Evolutionary conservation across 2,113 vertebrate species (phyloP).

Genomic region (Percina caprodes): DNA sequence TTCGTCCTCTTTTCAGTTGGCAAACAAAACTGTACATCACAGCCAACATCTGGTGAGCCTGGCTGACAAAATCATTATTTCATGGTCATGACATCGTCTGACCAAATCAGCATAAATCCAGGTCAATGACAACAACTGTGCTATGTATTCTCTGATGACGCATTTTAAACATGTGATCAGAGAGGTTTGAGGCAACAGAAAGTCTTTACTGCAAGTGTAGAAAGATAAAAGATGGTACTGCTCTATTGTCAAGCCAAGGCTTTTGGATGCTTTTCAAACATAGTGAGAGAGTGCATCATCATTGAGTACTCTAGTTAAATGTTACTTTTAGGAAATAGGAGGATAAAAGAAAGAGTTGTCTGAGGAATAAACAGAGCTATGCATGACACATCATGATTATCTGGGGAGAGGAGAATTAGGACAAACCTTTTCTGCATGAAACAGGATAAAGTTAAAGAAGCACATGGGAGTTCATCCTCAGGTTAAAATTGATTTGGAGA

Average conservation of each 20-base stretch:
- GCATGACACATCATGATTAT: neutral
- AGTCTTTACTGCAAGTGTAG: neutral
- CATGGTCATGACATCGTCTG: neutral
- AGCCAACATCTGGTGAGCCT: neutral
- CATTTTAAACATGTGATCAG: neutral
- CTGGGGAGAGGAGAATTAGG: neutral
- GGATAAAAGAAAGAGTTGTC: neutral
- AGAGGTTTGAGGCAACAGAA: neutral
- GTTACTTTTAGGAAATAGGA: neutral
- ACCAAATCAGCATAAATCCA: neutral
- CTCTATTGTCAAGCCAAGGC: too few species aligned
- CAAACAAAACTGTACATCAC: neutral
- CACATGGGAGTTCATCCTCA: slow-evolving; percentile 28
- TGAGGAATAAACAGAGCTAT: neutral
- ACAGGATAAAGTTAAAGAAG: slow-evolving; percentile 19
- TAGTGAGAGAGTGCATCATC: neutral
- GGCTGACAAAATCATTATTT: neutral
- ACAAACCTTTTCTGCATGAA: slow-evolving; percentile 8
- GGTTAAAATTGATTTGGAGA: slow-evolving; percentile 37
- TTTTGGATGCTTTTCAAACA: slow-evolving; percentile 14
- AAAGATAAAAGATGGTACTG: neutral
- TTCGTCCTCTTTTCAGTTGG: neutral
- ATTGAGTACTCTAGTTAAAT: neutral
- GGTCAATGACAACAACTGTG: neutral
- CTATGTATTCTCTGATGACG: neutral